A percentile compares a stretch with the other conserved stretches of the same genome.
Evolutionary conservation across 2,797 vertebrate genomes (phyloP).

Genomic region (Heterohyrax brucei): DNA sequence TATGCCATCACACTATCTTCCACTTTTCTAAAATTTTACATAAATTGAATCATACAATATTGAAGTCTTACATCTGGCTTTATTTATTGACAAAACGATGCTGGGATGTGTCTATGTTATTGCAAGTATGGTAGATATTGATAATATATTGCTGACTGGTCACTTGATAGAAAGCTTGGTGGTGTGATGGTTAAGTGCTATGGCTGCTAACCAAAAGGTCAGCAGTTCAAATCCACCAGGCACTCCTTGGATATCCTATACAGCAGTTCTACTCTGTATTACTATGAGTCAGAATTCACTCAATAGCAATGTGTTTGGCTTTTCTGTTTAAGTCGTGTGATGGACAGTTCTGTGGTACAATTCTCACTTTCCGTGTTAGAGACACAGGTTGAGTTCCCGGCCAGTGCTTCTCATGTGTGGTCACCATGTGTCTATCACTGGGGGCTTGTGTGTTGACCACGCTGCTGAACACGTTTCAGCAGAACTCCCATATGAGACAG

Average conservation of each 20-base stretch:
- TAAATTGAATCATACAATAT: fast-evolving
- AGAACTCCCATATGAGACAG: neutral
- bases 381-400: neutral
- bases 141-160: neutral
- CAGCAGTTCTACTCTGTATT: too few relatives aligned
- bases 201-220: too few relatives aligned
- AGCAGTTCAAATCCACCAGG: too few relatives aligned
- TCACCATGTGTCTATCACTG: neutral
- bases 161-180: neutral
- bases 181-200: neutral
- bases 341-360: too few relatives aligned
- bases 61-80: fast-evolving
- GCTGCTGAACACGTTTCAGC: neutral
- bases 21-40: fast-evolving
- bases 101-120: fast-evolving
- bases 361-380: neutral
- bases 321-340: too few relatives aligned
- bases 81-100: fast-evolving
- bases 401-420: neutral
- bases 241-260: too few relatives aligned
- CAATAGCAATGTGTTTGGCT: too few relatives aligned
- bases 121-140: fast-evolving
- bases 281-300: too few relatives aligned
- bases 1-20: neutral
- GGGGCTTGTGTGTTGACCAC: neutral